These are phyloP conservation scores for Eurystomus glaucurus DNA, from an alignment of 2,797 vertebrate species.

Conservation along the genomic window DNA sequence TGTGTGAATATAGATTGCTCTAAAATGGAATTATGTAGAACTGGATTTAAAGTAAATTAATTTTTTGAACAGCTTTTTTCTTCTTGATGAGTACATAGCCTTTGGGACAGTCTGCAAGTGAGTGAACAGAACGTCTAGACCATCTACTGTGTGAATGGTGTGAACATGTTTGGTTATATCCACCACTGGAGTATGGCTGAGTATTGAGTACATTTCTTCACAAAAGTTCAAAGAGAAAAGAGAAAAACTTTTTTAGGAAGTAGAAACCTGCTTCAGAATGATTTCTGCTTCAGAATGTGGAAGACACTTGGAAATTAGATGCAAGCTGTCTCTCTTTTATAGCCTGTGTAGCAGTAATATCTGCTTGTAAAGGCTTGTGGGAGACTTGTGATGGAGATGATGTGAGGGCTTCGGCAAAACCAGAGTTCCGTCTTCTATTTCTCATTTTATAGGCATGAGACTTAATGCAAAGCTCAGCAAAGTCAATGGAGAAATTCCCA, in stretches of 20 bases:
- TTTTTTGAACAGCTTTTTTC: constrained; percentile 41
- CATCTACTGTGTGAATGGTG: background rate
- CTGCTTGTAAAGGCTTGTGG: background rate
- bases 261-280: background rate
- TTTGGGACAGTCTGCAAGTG: constrained; percentile 28
- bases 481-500: background rate
- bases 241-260: background rate
- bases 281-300: background rate
- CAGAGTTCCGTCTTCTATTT: background rate
- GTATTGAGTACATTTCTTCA: background rate
- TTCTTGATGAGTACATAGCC: background rate
- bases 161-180: background rate
- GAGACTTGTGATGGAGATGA: background rate
- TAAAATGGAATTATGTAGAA: constrained; percentile 63
- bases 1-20: constrained; percentile 60
- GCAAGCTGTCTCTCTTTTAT: background rate
- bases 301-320: background rate
- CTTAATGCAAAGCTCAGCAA: background rate
- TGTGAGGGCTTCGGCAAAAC: background rate
- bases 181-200: background rate
- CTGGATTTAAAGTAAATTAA: constrained; percentile 68
- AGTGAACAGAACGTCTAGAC: constrained; percentile 3
- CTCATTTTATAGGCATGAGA: background rate
- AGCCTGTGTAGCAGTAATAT: background rate
- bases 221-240: background rate